Evolutionary conservation across 2,113 vertebrate genomes (phyloP).

Genomic region (Pelecanoides urinatrix): DNA sequence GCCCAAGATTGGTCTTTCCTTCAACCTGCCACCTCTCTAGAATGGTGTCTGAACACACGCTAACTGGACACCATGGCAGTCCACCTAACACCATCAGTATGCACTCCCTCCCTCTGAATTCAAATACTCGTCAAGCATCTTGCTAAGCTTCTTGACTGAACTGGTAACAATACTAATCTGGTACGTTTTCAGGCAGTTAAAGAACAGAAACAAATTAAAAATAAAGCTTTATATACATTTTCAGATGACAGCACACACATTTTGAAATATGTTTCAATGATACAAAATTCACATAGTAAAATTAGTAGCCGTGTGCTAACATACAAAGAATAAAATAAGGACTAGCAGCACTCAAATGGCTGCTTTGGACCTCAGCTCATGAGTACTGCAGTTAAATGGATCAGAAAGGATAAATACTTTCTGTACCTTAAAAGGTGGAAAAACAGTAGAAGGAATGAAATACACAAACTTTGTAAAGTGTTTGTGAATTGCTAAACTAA

Average conservation of each 20-base stretch:
- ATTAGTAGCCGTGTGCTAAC: not conserved
- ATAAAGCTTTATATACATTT: not conserved
- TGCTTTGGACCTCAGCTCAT: not conserved
- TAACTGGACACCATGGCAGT: not conserved
- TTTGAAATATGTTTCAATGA: not conserved
- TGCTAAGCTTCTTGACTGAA: not conserved
- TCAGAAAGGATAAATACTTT: not conserved
- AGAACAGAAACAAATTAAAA: not conserved
- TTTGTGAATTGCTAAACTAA: not conserved
- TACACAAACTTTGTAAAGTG: not conserved
- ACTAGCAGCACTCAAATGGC: not conserved
- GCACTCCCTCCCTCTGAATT: not conserved
- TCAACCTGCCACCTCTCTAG: not conserved
- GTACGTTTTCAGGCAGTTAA: not conserved
- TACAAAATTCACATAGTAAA: not conserved
- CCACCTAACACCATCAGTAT: not conserved
- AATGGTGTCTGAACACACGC: not conserved
- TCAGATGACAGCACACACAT: not conserved
- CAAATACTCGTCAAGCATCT: not conserved
- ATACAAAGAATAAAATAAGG: not conserved
- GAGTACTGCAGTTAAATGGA: not conserved
- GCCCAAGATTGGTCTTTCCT: not conserved
- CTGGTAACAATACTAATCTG: not conserved
- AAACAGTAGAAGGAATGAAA: not conserved
- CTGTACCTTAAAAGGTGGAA: not conserved